Base-by-base conservation (phyloP, 2,888 invertebrate genomes). In the Tinea trinotella region DNA sequence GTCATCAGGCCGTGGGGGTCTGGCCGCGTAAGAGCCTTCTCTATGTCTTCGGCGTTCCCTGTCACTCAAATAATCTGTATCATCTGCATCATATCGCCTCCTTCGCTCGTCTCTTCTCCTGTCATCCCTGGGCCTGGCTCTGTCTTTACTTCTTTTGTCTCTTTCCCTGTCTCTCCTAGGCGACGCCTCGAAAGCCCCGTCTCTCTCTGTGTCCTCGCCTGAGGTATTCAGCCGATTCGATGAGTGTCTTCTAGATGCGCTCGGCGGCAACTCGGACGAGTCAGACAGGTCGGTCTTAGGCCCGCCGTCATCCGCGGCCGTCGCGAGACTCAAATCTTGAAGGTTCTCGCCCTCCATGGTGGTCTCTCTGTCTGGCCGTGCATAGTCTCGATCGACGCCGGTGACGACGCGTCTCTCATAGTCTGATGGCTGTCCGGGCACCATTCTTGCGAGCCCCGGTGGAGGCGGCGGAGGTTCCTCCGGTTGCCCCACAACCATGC, bases 1-100 rank as follows among this genome's bases (percentile, higher is more conserved):
- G 30, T 83, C 80, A 7, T 76, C 74, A 13, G 80, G 74, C 19
- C 82, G 84, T 20, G 85, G 83, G 60, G 79, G 81, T 19, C 76
- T 70, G n/a, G 76, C 71, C 46, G 77, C 65, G 66, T 83, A 78
- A 30, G 85, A 83, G 12, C 87, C 86, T 61, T 88, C 88, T 36
- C 88, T 74, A 66, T 85, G 83, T 13, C 82, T 76, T 59, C 88
- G 85, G 63, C 40, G 10, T 59, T 90, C 90, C 56, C 88, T 84
- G 68, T 92, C 91, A 63, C 91, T 91, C 68, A 89, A 90, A 71
- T 90, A 90, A 68, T 91, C 90, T 2, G 90, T 89, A 62, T 91
- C 91, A 56, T 92, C 91, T 0, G 88, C 87, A 59, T 92, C 91
- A 68, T 90, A 90, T 54, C 87, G 2, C n/a, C 48, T 20, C 55